A percentile compares a stretch with the other conserved stretches of the same genome.
Conservation (phyloP, 2,113 vertebrate species). For the Kryptolebias marmoratus region DNA sequence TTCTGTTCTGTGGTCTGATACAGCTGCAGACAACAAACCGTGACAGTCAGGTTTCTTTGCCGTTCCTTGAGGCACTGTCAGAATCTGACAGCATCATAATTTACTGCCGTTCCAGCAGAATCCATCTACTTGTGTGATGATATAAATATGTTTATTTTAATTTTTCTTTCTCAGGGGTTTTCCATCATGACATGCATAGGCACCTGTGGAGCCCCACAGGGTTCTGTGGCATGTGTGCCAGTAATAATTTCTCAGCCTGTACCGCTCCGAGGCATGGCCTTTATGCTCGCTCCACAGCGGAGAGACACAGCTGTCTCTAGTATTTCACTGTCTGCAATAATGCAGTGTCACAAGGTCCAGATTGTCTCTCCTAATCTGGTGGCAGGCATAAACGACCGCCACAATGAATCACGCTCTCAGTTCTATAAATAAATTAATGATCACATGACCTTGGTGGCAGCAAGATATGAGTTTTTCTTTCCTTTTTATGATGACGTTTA, state of each 20-base stretch:
- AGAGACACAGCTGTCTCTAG: slow-evolving; percentile 70
- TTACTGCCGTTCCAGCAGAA: slow-evolving; percentile 5
- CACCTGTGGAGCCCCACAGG: slow-evolving; percentile 51
- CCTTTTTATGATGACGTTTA: slow-evolving; percentile 24
- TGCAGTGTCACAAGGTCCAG: slow-evolving; percentile 57
- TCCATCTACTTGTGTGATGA: slow-evolving; percentile 6
- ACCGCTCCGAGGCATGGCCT: slow-evolving; percentile 40
- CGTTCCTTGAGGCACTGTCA: slow-evolving; percentile 5
- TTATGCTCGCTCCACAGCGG: slow-evolving; percentile 53
- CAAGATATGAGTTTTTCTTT: slow-evolving; percentile 18
- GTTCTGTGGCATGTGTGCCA: slow-evolving; percentile 28
- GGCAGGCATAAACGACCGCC: slow-evolving; percentile 44
- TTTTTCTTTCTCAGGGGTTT: slow-evolving; percentile 11
- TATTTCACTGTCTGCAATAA: slow-evolving; percentile 68
- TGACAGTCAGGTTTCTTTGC: not conserved
- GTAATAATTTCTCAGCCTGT: slow-evolving; percentile 47
- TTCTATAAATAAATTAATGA: slow-evolving; percentile 61
- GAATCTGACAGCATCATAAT: not conserved
- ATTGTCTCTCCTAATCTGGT: slow-evolving; percentile 66
- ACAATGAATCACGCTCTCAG: slow-evolving; percentile 44
- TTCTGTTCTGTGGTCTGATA: not conserved
- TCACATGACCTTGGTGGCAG: slow-evolving; percentile 2
- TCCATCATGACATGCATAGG: not conserved
- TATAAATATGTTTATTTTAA: slow-evolving; percentile 17
- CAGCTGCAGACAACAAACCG: not conserved